phyloP scores from a whole-genome alignment of 2,797 vertebrate genomes.

The Macropodus opercularis region DNA sequence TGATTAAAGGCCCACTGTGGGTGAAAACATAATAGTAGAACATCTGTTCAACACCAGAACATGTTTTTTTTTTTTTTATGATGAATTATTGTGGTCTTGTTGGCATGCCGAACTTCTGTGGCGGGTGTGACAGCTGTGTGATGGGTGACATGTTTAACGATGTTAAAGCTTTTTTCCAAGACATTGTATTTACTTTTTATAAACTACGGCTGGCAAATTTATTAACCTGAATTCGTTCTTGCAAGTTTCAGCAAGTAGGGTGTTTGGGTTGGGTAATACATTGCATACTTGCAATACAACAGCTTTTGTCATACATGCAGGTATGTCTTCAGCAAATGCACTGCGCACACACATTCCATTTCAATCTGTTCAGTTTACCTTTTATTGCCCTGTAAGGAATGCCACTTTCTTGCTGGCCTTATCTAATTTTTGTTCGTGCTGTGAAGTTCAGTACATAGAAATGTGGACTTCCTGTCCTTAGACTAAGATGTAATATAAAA shows the following conservation, averaged over 20 bases:
- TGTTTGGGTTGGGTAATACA: slow-evolving; percentile 12
- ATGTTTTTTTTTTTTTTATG: background rate
- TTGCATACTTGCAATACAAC: slow-evolving; percentile 46
- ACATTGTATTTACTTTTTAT: slow-evolving; percentile 1
- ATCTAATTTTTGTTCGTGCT: slow-evolving; percentile 3
- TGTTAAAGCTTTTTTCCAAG: background rate
- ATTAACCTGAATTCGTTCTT: background rate
- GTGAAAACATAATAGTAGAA: slow-evolving; percentile 2
- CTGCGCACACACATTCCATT: slow-evolving; percentile 39
- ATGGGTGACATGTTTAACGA: background rate
- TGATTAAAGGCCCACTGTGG: background rate
- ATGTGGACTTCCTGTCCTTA: slow-evolving; percentile 1
- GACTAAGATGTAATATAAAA: slow-evolving; percentile 15
- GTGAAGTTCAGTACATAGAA: background rate
- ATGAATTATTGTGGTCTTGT: background rate
- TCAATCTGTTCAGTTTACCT: background rate
- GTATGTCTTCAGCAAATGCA: slow-evolving; percentile 26
- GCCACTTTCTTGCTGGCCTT: slow-evolving; percentile 13
- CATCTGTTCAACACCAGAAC: background rate
- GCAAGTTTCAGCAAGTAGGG: slow-evolving; percentile 49
- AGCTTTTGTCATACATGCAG: slow-evolving; percentile 16
- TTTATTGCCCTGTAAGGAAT: slow-evolving; percentile 21
- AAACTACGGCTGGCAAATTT: background rate
- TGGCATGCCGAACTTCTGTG: too few relatives aligned
- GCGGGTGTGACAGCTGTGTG: background rate